These are phyloP conservation scores for Craterocephalus amniculus DNA, from an alignment of 2,797 vertebrate genomes.

Conservation along the genomic window DNA sequence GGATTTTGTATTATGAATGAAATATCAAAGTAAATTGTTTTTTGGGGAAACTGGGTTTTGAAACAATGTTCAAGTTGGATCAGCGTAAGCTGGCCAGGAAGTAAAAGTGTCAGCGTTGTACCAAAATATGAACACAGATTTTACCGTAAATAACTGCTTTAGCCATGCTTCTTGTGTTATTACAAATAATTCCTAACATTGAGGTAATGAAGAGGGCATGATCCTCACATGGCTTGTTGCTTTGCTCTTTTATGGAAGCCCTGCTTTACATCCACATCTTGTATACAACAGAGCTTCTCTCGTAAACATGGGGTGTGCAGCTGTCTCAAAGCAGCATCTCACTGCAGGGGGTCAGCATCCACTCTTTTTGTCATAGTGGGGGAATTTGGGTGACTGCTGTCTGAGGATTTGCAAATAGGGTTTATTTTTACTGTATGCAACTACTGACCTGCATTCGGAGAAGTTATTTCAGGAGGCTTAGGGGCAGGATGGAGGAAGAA, in stretches of 20 bases:
- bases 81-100: background rate
- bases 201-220: constrained; percentile 22
- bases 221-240: constrained; percentile 25
- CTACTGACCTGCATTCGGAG: constrained; percentile 74
- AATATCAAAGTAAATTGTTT: background rate
- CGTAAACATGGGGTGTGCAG: constrained; percentile 41
- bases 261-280: constrained; percentile 41
- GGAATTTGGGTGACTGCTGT: constrained; percentile 57
- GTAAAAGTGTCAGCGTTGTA: constrained; percentile 10
- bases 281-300: constrained; percentile 24
- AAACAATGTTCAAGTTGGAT: background rate
- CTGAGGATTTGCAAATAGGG: constrained; percentile 65
- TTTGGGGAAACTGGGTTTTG: background rate
- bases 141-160: background rate
- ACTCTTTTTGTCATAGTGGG: constrained; percentile 53
- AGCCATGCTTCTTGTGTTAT: constrained; percentile 2
- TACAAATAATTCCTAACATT: constrained; percentile 20
- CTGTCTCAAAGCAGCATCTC: constrained; percentile 43
- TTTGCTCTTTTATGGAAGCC: constrained; percentile 12
- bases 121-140: background rate
- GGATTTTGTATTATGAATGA: too few relatives aligned
- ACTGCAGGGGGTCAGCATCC: constrained; percentile 51
- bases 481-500: constrained; percentile 22
- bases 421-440: constrained; percentile 49
- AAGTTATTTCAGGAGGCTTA: constrained; percentile 68